These are phyloP conservation scores for Tokudaia tokunoshimensis DNA, from an alignment of 2,797 vertebrate species.

Conservation along the genomic window DNA sequence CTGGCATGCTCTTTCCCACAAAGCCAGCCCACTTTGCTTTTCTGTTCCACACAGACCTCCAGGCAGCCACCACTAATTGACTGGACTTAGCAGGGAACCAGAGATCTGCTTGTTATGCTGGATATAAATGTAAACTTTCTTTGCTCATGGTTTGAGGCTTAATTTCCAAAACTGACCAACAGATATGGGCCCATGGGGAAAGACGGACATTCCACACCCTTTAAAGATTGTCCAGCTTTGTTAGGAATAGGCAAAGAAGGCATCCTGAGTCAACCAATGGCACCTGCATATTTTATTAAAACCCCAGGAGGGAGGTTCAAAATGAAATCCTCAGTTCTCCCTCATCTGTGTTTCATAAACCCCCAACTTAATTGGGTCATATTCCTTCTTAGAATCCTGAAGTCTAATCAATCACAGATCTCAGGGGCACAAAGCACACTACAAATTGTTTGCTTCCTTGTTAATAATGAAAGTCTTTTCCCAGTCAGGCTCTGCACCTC, in stretches of 20 bases:
- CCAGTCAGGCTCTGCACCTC: background rate
- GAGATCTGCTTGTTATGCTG: conserved; percentile 35
- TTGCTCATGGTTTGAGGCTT: conserved; percentile 70
- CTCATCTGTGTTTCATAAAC: conserved; percentile 64
- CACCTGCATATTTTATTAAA: conserved; percentile 61
- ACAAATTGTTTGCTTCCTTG: conserved; percentile 26
- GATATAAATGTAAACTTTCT: conserved; percentile 66
- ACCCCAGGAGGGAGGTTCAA: conserved; percentile 37
- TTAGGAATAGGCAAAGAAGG: conserved; percentile 32
- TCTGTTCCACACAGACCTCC: background rate
- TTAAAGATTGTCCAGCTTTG: conserved; percentile 52
- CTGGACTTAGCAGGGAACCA: conserved; percentile 18
- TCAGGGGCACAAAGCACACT: background rate
- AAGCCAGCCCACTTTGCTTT: background rate
- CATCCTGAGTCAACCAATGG: background rate
- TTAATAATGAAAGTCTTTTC: background rate
- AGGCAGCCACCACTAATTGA: conserved; percentile 26
- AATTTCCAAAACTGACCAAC: conserved; percentile 66
- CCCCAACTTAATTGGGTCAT: conserved; percentile 50
- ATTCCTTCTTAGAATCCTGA: background rate
- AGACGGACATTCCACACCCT: conserved; percentile 40
- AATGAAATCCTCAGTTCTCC: conserved; percentile 53
- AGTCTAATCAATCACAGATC: conserved; percentile 49
- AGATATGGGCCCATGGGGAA: background rate
- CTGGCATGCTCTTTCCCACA: background rate